phyloP scores from a whole-genome alignment of 2,113 vertebrate genomes.

The Neopipo cinnamomea region DNA sequence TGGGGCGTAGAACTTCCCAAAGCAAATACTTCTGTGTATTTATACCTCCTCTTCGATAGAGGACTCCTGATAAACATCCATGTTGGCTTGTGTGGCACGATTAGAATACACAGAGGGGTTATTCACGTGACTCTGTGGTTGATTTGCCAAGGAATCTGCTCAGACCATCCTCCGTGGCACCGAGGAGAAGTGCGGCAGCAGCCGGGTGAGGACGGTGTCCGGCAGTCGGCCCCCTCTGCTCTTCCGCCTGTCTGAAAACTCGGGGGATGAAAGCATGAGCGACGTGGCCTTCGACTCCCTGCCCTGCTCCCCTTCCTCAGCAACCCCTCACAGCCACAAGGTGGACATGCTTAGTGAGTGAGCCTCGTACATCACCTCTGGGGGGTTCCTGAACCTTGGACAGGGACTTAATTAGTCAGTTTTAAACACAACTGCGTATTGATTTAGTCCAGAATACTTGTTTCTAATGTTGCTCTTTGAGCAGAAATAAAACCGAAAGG shows the following conservation, averaged over 20 bases:
- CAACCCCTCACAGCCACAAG: slow-evolving; percentile 76
- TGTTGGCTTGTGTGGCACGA: background rate
- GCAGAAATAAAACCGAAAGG: background rate
- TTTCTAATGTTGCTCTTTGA: background rate
- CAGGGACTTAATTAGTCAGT: background rate
- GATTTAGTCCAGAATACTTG: background rate
- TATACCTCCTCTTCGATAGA: background rate
- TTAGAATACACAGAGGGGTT: background rate
- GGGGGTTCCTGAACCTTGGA: background rate
- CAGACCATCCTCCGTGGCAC: slow-evolving; percentile 89
- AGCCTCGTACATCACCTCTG: background rate
- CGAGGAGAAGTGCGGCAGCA: slow-evolving; percentile 92
- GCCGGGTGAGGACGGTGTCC: slow-evolving; percentile 84
- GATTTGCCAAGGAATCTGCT: slow-evolving; percentile 82
- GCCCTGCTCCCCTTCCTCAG: slow-evolving; percentile 85
- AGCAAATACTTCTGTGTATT: background rate
- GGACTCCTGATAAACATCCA: background rate
- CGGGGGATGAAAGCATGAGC: slow-evolving; percentile 87
- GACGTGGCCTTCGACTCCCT: slow-evolving; percentile 84
- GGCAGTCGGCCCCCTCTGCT: slow-evolving; percentile 81
- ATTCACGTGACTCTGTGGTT: background rate
- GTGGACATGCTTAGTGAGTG: slow-evolving; percentile 74
- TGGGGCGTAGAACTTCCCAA: background rate
- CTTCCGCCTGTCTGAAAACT: slow-evolving; percentile 88
- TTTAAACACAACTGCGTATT: background rate